Evolutionary conservation across 2,113 vertebrate genomes (phyloP), one percentile per base, ranked within the genome.

Genomic region (Mormyrus lacerda): DNA sequence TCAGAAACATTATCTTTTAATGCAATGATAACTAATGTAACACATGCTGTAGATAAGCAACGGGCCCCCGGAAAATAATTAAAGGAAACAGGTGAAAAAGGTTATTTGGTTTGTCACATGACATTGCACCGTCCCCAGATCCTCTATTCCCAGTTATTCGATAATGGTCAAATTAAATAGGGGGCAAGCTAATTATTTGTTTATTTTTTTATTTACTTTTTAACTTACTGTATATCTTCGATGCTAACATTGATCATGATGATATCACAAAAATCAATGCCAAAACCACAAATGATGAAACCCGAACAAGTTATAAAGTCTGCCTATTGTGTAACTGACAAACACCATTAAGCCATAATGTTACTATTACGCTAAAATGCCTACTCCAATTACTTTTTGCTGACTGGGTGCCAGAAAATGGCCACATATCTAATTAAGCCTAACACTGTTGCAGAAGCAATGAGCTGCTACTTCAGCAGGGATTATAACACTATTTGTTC

Each of bases 161-260:
- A 8, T 42, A 79, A 39, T 39, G 35, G 31, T 76, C 13, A 35
- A 76, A 76, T 39, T 76, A 19, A 39, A 39, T 19, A 39, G 69
- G 15, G 15, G 58, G 35, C 19, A 39, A 39, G 1, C 2, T 13
- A 65, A 11, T 65, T 65, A 3, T n/a, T 27, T 31, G 9, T 47
- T 47, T 9, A 47, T 47, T 47, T 51, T 5, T 44, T 3, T 45
- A 47, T 47, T 47, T 47, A 53, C 79, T 79, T 87, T 61, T 89
- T 91, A 88, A 89, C 88, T 92, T 92, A 82, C 91, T 90, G 90
- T 93, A 89, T 89, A 89, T 90, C 89, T 87, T 58, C 1, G 21
- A 58, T 9, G 55, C 65, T 73, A 31, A 15, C 11, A 73, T 79
- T 42, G 31, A 79, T 17, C 73, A 19, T 19, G 73, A 39, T 79